phyloP scores from a whole-genome alignment of 2,113 vertebrate genomes.

The Paracanthobrama guichenoti region DNA sequence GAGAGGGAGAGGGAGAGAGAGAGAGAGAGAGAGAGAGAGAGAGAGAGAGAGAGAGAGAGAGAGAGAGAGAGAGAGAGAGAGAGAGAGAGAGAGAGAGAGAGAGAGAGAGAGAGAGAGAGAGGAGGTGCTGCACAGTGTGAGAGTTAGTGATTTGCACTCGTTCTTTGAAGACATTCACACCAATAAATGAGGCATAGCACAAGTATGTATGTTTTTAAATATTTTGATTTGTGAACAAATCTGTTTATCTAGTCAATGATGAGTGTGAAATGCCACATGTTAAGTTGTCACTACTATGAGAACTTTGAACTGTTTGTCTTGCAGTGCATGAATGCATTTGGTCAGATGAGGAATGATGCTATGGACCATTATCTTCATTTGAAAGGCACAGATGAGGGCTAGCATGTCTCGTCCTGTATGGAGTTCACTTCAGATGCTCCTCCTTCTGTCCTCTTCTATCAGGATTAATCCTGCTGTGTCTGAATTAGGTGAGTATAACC shows the following conservation, averaged over 20 bases:
- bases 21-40: no score
- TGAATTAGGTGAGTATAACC: constrained; percentile 66
- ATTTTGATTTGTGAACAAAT: neutral
- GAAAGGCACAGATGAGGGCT: constrained; percentile 42
- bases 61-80: neutral
- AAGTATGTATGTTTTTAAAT: neutral
- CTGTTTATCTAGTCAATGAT: neutral
- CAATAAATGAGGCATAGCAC: neutral
- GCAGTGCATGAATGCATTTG: constrained; percentile 45
- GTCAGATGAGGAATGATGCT: constrained; percentile 62
- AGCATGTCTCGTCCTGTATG: constrained; percentile 66
- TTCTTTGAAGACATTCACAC: neutral
- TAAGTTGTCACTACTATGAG: neutral
- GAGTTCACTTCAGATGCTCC: constrained; percentile 63
- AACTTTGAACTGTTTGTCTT: constrained; percentile 3
- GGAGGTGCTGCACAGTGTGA: neutral
- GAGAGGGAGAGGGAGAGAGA: constrained; percentile 2
- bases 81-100: no score
- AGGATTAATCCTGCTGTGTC: constrained; percentile 49
- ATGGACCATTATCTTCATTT: constrained; percentile 51
- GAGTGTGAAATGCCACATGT: neutral
- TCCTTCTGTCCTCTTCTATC: constrained; percentile 63
- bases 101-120: neutral
- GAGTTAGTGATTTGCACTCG: neutral
- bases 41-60: neutral